Conservation (phyloP, 2,113 vertebrate genomes). For the Alethe castanea region DNA sequence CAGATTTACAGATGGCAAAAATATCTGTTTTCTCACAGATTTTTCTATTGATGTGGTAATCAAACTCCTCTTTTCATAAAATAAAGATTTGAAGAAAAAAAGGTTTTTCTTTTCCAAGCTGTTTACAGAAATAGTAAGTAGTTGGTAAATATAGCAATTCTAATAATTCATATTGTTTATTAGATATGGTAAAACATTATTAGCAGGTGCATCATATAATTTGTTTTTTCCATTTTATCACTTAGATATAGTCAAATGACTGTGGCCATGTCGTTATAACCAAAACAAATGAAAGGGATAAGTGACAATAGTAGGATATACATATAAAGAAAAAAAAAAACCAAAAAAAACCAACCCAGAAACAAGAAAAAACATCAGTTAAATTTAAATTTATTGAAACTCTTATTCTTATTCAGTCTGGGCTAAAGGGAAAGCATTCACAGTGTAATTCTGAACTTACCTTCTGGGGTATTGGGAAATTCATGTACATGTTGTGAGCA, state of each 20-base stretch:
- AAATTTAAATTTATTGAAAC: not conserved
- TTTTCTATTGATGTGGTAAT: not conserved
- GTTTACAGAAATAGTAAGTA: not conserved
- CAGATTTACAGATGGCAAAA: not conserved
- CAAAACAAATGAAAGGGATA: not conserved
- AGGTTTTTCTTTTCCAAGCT: accelerated
- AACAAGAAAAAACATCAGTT: not conserved
- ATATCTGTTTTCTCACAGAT: not conserved
- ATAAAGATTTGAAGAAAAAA: not conserved
- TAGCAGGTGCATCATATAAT: not conserved
- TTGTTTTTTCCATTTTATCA: not conserved
- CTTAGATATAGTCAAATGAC: not conserved
- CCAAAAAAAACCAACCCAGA: not conserved
- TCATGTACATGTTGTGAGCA: not conserved
- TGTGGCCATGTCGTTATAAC: not conserved
- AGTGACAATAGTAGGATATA: not conserved
- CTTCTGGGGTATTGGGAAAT: not conserved
- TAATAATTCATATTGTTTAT: not conserved
- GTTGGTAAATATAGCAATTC: not conserved
- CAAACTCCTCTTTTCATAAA: not conserved
- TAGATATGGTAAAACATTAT: not conserved
- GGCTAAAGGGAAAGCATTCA: not conserved
- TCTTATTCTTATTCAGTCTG: not conserved
- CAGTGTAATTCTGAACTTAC: not conserved
- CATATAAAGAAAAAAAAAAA: not conserved